phyloP scores from a whole-genome alignment of 2,888 invertebrate genomes.

The Aphidius colemani region DNA sequence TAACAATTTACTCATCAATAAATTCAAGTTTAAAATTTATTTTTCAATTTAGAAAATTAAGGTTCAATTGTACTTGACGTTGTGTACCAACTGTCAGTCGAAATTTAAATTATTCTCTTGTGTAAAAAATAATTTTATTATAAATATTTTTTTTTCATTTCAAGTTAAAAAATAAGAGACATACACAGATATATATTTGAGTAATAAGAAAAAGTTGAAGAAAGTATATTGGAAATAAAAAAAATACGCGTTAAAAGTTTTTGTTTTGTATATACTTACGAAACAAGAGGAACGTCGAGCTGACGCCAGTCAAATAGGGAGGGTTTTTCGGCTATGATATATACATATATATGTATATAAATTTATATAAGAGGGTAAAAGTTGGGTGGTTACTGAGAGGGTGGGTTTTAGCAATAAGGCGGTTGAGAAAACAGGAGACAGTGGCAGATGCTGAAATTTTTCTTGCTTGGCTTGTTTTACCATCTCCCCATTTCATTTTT shows the following conservation, averaged over 20 bases:
- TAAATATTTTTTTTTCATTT: too few relatives aligned
- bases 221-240: too few relatives aligned
- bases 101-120: too few relatives aligned
- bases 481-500: conserved; percentile 22
- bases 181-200: too few relatives aligned
- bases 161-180: too few relatives aligned
- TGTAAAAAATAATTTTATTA: too few relatives aligned
- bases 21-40: too few relatives aligned
- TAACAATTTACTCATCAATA: too few relatives aligned
- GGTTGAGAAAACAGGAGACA: conserved; percentile 53
- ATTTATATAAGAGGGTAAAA: conserved; percentile 21
- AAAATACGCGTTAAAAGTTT: conserved; percentile 15
- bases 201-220: too few relatives aligned
- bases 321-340: background rate
- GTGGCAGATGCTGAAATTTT: conserved; percentile 52
- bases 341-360: conserved; percentile 11
- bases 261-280: conserved; percentile 11
- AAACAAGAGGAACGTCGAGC: conserved; percentile 22
- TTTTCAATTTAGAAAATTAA: too few relatives aligned
- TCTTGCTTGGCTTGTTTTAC: conserved; percentile 43
- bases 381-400: conserved; percentile 21
- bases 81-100: too few relatives aligned
- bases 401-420: conserved; percentile 45
- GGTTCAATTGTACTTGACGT: too few relatives aligned
- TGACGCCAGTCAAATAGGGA: conserved; percentile 9